Conservation (phyloP, 30 jellyfish, hydroid and myxozoan genomes). For the Chrysaora quinquecirrha region DNA sequence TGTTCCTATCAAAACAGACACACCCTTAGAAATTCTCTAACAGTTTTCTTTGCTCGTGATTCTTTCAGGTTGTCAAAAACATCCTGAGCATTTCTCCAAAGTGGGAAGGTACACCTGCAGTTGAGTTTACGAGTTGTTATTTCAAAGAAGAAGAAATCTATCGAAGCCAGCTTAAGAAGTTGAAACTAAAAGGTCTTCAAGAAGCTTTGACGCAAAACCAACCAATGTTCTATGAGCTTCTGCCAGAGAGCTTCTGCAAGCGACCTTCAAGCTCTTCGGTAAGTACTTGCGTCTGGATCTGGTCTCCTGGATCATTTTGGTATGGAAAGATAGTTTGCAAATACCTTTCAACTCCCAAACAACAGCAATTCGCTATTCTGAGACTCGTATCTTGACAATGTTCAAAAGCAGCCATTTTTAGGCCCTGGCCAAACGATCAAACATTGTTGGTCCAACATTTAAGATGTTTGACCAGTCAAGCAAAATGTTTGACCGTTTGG, state of each 20-base stretch:
- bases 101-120: constrained; percentile 1
- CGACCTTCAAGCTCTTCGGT: constrained; percentile 37
- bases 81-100: constrained; percentile 43
- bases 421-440: too few relatives aligned
- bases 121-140: constrained; percentile 27
- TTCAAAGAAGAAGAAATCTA: constrained; percentile 60
- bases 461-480: too few relatives aligned
- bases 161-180: constrained; percentile 34
- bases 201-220: constrained; percentile 24
- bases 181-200: constrained; percentile 9
- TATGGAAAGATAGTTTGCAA: too few relatives aligned
- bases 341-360: neutral
- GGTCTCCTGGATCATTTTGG: too few relatives aligned
- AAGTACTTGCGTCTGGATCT: constrained; percentile 4
- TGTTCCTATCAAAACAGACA: too few relatives aligned
- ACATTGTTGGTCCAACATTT: too few relatives aligned
- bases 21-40: too few relatives aligned
- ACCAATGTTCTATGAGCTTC: constrained; percentile 55
- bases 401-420: too few relatives aligned
- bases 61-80: constrained; percentile 33
- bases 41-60: too few relatives aligned
- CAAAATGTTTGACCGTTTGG: too few relatives aligned
- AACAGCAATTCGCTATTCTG: neutral
- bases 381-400: too few relatives aligned
- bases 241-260: constrained; percentile 27